Base-by-base conservation (phyloP, 2,888 invertebrate genomes). In the Eupelmus urozonus region DNA sequence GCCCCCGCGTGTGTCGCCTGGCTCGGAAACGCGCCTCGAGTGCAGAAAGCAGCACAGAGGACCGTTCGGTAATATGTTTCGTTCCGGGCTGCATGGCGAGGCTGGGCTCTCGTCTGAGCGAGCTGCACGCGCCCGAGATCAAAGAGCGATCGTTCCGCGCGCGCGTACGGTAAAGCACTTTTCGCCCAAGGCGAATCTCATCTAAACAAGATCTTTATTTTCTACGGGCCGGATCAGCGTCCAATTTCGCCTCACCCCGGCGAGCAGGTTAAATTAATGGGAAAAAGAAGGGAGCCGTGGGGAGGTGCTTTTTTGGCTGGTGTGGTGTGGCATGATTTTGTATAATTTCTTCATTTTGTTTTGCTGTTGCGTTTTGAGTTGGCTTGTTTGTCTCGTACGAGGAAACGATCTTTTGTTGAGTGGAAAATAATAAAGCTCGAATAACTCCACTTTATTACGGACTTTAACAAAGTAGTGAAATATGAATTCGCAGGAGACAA, bases 191-290 rank as follows among this genome's bases (percentile, higher is more conserved):
- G 69, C 69, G 13, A n/a, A 55, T 57, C 45, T 27, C 69, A 25
- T 57, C 55, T 57, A 59, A 69, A 45, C 27, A 69, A 42, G 18
- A 69, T 69, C 42, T 69, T 69, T 69, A 59, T 57, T 69, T 45
- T 42, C 27, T 5, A 16, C 42, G 57, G 11, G 40, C n/a, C n/a
- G n/a, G 27, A 55, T 67, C 55, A 16, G 1, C 45, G 27, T 42
- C 18, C 57, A 57, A 57, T 69, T 59, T 55, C 27, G 16, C 23
- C n/a, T 2, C 34, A 5, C n/a, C n/a, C n/a, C n/a, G n/a, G 11
- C 29, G 18, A 13, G 51, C n/a, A 9, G 27, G 13, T 53, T 40
- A 16, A 55, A 45, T 45, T 59, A 70, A 49, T 45, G 18, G 7
- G 2, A 55, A 55, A 53, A 29, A 67, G 20, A 11, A n/a, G 18